These are phyloP conservation scores for Clamator glandarius DNA, from an alignment of 2,797 vertebrate species.

Conservation along the genomic window DNA sequence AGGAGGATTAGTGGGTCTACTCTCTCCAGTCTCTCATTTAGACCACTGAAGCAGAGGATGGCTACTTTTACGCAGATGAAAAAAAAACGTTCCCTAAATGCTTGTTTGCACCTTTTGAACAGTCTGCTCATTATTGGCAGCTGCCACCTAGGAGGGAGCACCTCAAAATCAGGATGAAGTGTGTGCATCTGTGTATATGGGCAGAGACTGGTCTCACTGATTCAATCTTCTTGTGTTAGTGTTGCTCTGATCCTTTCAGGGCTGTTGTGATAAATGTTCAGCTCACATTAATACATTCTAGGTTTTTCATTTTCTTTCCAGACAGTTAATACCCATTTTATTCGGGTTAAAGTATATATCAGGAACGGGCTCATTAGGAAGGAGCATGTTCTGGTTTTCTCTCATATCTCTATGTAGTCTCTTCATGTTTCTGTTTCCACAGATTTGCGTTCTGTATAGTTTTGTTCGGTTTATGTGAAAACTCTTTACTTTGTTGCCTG, in stretches of 20 bases:
- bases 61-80: background rate
- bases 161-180: background rate
- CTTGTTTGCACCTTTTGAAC: background rate
- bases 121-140: background rate
- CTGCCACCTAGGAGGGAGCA: background rate
- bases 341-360: background rate
- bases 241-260: background rate
- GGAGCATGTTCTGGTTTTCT: background rate
- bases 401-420: background rate
- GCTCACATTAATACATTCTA: background rate
- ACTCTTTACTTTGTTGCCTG: conserved; percentile 22
- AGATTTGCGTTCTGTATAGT: conserved; percentile 25
- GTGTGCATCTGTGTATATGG: background rate
- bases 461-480: conserved; percentile 51
- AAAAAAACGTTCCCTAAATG: background rate
- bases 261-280: background rate
- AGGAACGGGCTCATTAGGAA: conserved; percentile 2
- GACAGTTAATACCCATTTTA: background rate
- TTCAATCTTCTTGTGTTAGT: background rate
- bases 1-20: background rate
- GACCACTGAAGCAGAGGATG: background rate
- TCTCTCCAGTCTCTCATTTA: background rate
- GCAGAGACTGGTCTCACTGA: background rate
- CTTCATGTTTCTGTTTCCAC: conserved; percentile 41
- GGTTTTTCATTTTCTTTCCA: background rate